Evolutionary conservation across 2,113 vertebrate genomes (phyloP).

Genomic region (Eretmochelys imbricata): DNA sequence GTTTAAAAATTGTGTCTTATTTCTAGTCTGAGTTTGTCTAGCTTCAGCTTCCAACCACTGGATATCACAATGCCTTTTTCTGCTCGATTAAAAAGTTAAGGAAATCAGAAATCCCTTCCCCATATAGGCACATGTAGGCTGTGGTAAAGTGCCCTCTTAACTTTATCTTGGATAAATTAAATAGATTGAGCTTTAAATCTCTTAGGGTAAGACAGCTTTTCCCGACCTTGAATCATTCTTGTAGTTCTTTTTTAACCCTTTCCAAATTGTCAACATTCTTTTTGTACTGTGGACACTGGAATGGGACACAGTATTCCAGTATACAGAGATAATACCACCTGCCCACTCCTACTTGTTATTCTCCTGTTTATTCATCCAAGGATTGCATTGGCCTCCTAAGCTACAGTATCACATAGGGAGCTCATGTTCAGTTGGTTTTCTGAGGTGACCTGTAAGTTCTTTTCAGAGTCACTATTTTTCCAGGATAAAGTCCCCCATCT

Average conservation of each 20-base stretch:
- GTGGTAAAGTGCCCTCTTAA: neutral
- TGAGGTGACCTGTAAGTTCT: neutral
- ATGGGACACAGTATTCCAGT: neutral
- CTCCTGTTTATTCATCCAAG: neutral
- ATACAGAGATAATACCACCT: neutral
- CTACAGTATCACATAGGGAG: neutral
- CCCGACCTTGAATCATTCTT: neutral
- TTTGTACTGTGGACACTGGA: neutral
- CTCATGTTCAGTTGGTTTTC: neutral
- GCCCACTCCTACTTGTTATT: neutral
- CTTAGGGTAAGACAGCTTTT: neutral
- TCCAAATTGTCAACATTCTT: neutral
- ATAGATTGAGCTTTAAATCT: neutral
- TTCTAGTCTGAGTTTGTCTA: neutral
- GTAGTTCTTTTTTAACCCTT: neutral
- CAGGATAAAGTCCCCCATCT: neutral
- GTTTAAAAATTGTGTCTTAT: neutral
- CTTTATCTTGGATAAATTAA: neutral
- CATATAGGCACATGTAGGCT: neutral
- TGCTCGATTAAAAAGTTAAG: neutral
- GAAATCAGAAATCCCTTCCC: neutral
- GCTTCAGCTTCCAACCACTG: neutral
- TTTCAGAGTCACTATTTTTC: neutral
- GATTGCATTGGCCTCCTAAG: neutral
- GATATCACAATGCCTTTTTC: neutral